A percentile compares a stretch with the other conserved stretches of the same genome.
Conservation (phyloP, 2,888 invertebrate species). For the Pilophorus perplexus region DNA sequence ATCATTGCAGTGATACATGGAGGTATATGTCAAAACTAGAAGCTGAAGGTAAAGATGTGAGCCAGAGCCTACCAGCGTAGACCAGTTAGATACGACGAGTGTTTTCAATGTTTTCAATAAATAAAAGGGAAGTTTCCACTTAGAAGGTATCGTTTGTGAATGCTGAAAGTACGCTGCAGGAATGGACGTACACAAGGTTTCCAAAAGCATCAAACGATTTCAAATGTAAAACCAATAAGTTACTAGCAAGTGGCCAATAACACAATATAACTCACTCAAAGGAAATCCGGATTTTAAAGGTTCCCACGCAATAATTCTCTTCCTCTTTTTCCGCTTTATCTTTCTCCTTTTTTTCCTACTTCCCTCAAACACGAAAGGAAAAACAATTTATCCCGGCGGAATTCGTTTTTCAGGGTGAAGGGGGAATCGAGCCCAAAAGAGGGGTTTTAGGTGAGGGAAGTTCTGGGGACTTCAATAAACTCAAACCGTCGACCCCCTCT, state of each 20-base stretch:
- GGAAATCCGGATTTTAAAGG: slow-evolving; percentile 31
- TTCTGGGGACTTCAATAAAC: slow-evolving; percentile 10
- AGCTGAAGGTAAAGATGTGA: too few relatives aligned
- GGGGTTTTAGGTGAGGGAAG: slow-evolving; percentile 15
- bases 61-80: too few relatives aligned
- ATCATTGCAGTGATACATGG: too few relatives aligned
- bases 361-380: slow-evolving; percentile 18
- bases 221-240: slow-evolving; percentile 24
- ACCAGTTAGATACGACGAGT: too few relatives aligned
- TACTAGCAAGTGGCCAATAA: slow-evolving; percentile 31
- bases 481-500: slow-evolving; percentile 7
- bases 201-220: slow-evolving; percentile 26
- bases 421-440: not conserved
- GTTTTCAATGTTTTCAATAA: too few relatives aligned
- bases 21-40: too few relatives aligned
- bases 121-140: too few relatives aligned
- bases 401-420: slow-evolving; percentile 11
- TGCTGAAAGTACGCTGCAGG: too few relatives aligned
- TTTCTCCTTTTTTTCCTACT: not conserved
- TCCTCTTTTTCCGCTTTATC: slow-evolving; percentile 10
- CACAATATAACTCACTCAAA: slow-evolving; percentile 32
- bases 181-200: too few relatives aligned
- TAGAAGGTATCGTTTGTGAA: too few relatives aligned
- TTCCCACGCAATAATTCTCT: slow-evolving; percentile 22
- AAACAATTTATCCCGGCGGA: slow-evolving; percentile 23